Base-by-base conservation (phyloP, 2,888 invertebrate species). In the Galeruca laticollis region DNA sequence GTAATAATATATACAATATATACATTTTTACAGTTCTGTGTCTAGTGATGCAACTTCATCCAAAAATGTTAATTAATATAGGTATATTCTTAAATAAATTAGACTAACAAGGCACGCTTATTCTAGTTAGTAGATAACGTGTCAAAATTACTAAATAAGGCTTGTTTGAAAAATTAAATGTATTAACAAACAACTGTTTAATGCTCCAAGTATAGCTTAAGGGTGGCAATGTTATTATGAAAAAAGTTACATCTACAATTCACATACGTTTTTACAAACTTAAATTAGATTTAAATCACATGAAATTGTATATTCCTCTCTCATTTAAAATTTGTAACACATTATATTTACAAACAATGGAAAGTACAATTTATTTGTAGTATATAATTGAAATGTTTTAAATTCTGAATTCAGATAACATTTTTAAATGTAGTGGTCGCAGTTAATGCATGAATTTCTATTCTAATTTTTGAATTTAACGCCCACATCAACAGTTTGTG, bases 1-100 rank as follows among this genome's bases (percentile, higher is more conserved):
- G 64, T 66, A 66, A 66, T 66, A 21, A 59, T 66, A 66, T 66
- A 13, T 66, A 66, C 66, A 66, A 35, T 66, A 59, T 66, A 26
- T 66, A 66, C 66, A 66, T 59, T 60, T 66, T 21, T 66, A 66
- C 66, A 60, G 21, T 13, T 49, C 11, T 11, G 11, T 31, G 40
- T 18, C 9, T 52, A 52, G 13, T 9, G 18, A 57, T 66, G 51
- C 59, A 37, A 21, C 26, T 18, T 64, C 3, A 40, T 64, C 18
- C 13, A 15, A 15, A 8, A 35, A 10, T n/a, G 9, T 31, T 35
- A 33, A 15, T 33, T 49, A 60, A n/a, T n/a, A n/a, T n/a, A n/a
- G n/a, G n/a, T 15, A 47, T 11, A 31, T 15, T 31, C 35, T 13
- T 61, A n/a, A 56, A 63, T 35, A 63, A 63, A 63, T 63, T 56